A percentile compares a stretch with the other conserved stretches of the same genome.
Evolutionary conservation across 2,113 vertebrate species (phyloP).

Genomic region (Oreochromis aureus): DNA sequence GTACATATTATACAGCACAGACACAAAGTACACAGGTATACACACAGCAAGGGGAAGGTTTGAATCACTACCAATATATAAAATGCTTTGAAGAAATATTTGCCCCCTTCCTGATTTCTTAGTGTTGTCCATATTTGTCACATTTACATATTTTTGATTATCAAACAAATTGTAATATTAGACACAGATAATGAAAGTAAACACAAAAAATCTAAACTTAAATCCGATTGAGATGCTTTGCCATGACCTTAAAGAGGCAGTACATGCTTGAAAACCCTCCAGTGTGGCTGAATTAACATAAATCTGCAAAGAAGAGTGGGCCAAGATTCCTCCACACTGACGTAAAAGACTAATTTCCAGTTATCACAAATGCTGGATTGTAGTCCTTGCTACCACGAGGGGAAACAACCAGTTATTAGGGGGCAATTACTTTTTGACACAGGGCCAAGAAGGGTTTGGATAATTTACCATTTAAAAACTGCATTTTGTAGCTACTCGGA

Average conservation of each 20-base stretch:
- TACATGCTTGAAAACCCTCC: background rate
- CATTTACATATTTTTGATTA: background rate
- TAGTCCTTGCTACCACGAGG: background rate
- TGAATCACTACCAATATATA: background rate
- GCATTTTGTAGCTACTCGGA: background rate
- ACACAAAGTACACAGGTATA: background rate
- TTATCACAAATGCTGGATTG: background rate
- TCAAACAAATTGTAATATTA: background rate
- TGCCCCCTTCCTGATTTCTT: background rate
- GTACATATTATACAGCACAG: background rate
- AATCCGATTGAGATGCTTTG: background rate
- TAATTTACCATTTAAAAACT: background rate
- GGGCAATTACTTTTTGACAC: rapidly evolving
- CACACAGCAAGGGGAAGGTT: background rate
- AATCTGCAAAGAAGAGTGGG: background rate
- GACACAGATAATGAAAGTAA: background rate
- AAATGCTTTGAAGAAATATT: background rate
- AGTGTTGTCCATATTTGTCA: background rate
- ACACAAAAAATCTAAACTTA: background rate
- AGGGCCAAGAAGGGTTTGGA: rapidly evolving
- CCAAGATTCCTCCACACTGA: background rate
- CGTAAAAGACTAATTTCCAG: background rate
- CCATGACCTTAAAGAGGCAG: background rate
- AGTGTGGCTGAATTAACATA: background rate
- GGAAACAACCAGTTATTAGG: rapidly evolving